Evolutionary conservation across 2,888 invertebrate genomes (phyloP), one percentile per base, ranked within the genome.

Genomic region (Drosophila paracracens): DNA sequence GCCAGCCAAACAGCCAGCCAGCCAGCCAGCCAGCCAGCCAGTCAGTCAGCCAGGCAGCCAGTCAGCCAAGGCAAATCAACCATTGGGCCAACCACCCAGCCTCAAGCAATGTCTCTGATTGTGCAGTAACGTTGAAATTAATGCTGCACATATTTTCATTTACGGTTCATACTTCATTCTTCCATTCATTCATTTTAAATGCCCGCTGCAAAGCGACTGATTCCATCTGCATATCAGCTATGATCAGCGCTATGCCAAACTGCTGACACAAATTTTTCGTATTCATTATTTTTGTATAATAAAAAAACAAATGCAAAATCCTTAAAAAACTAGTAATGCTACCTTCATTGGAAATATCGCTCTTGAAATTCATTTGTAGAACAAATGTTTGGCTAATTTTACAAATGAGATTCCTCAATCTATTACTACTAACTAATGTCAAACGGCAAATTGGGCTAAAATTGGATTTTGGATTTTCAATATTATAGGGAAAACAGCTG

Each of bases 101-200:
- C 58, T 25, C n/a, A 11, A 38, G 33, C 60, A 31, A 40, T 35
- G 69, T 64, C 63, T 72, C 79, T 79, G 82, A 79, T 81, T 81
- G 82, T 79, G 82, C 74, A 83, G 76, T 74, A 83, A 80, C 83
- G 86, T 79, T 75, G 78, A 85, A 86, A 83, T 85, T 86, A 85
- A 85, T 85, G 85, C 80, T 85, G 83, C 82, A 85, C 78, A 83
- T 86, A 85, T 86, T 85, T 86, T 86, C 76, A 85, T 86, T 85
- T 85, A 83, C 74, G 74, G 76, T 79, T 85, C 79, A 74, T 76
- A 74, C 64, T 64, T 64, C 75, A 67, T 66, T 76, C 68, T 59
- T 77, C 57, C 72, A 25, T 54, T 54, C 53, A 25, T 52, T 52
- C 33, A 21, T 33, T 66, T 76, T 60, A 57, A 70, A 73, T 59